phyloP scores from a whole-genome alignment of 1,140 invertebrate genomes.

The Steinernema khuongi region DNA sequence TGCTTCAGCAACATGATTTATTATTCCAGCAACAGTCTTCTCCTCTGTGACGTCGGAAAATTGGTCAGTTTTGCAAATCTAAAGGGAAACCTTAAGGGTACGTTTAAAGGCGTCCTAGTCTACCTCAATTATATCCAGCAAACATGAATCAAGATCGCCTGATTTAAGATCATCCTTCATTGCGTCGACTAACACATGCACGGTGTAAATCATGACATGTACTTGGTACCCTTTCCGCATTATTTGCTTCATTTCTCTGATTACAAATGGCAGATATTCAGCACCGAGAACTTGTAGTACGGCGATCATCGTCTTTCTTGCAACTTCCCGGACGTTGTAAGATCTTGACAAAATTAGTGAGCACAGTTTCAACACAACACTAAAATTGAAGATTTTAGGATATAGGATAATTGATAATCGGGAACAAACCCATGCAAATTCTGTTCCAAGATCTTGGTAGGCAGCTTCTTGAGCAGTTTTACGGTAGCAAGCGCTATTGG shows the following conservation, averaged over 20 bases:
- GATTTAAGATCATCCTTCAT: slow-evolving; percentile 68
- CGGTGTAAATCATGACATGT: slow-evolving; percentile 81
- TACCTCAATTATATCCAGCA: slow-evolving; percentile 74
- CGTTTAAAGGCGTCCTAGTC: slow-evolving; percentile 18
- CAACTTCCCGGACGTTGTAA: slow-evolving; percentile 76
- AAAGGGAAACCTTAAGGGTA: slow-evolving; percentile 32
- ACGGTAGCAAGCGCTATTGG: slow-evolving; percentile 85
- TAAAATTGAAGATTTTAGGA: slow-evolving; percentile 61
- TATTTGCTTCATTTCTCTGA: slow-evolving; percentile 74
- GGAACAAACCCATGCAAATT: slow-evolving; percentile 72
- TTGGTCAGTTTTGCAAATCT: slow-evolving; percentile 76
- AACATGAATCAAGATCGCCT: slow-evolving; percentile 72
- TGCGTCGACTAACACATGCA: slow-evolving; percentile 74
- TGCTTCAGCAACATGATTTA: slow-evolving; percentile 68
- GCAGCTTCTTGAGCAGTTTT: slow-evolving; percentile 81
- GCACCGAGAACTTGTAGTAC: slow-evolving; percentile 79
- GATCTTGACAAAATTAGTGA: slow-evolving; percentile 80
- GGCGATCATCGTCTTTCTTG: slow-evolving; percentile 80
- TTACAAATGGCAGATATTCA: slow-evolving; percentile 71
- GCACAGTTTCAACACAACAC: slow-evolving; percentile 80
- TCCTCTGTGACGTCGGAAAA: slow-evolving; percentile 82
- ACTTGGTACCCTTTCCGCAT: slow-evolving; percentile 78
- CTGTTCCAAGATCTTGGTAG: slow-evolving; percentile 67
- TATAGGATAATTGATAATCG: slow-evolving; percentile 19
- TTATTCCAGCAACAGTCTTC: slow-evolving; percentile 79